A percentile compares a stretch with the other conserved stretches of the same genome.
Evolutionary conservation across 2,888 invertebrate species (phyloP).

Genomic region (Phlogophora meticulosa): DNA sequence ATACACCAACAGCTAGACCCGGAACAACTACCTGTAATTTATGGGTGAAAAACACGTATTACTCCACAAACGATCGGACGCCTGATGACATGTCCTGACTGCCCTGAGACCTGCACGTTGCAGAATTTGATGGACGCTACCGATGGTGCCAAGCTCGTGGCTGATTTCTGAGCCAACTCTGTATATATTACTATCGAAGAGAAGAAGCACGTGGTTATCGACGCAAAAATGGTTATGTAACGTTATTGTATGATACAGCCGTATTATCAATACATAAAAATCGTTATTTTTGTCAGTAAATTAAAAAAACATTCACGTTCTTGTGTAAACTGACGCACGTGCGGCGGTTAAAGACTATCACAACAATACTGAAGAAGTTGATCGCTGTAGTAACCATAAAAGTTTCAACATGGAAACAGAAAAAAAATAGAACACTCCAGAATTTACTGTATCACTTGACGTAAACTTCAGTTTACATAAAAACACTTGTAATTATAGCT

Average conservation of each 20-base stretch:
- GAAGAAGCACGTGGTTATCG: background rate
- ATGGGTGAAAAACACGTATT: background rate
- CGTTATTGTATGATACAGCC: constrained; percentile 3
- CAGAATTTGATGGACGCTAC: too few relatives aligned
- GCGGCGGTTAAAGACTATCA: constrained; percentile 8
- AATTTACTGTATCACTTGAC: constrained; percentile 23
- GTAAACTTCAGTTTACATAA: constrained; percentile 10
- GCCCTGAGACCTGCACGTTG: too few relatives aligned
- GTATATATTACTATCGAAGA: too few relatives aligned
- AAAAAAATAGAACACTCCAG: constrained; percentile 23
- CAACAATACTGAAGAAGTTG: constrained; percentile 18
- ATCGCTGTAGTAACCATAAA: constrained; percentile 9
- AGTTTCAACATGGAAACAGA: constrained; percentile 7
- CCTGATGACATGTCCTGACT: too few relatives aligned
- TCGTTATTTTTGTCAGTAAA: background rate
- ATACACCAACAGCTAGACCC: too few relatives aligned
- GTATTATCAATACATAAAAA: background rate
- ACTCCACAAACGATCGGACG: too few relatives aligned
- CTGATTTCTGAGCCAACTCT: too few relatives aligned
- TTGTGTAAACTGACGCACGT: constrained; percentile 24
- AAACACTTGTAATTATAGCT: constrained; percentile 15
- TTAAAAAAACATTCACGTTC: constrained; percentile 13
- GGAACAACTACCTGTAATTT: too few relatives aligned
- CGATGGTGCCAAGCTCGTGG: too few relatives aligned
- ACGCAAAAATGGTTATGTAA: background rate